Evolutionary conservation across 2,113 vertebrate genomes (phyloP).

Genomic region (Phyllostomus discolor): DNA sequence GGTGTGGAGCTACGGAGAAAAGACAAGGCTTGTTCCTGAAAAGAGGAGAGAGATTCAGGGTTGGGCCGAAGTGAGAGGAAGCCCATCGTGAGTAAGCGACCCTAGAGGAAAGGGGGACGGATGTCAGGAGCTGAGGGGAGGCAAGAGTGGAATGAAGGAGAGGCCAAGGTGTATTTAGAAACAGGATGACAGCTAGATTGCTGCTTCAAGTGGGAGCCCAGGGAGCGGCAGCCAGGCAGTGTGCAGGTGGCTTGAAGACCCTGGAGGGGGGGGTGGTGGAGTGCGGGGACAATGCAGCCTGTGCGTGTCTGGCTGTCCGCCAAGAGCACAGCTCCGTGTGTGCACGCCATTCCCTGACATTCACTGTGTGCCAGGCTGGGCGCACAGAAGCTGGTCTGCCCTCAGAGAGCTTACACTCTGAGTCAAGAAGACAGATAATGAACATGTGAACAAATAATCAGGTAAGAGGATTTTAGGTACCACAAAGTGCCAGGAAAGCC

Average conservation of each 20-base stretch:
- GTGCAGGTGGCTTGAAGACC: not conserved
- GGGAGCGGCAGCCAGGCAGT: not conserved
- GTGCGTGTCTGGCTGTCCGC: not conserved
- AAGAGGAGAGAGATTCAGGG: not conserved
- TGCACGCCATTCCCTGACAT: not conserved
- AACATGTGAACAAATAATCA: not conserved
- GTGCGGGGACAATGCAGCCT: not conserved
- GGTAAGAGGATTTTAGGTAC: not conserved
- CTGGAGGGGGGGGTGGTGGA: rapidly evolving
- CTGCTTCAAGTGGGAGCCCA: no score
- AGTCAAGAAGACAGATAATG: not conserved
- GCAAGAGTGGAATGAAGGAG: not conserved
- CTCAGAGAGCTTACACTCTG: not conserved
- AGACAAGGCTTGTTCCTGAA: not conserved
- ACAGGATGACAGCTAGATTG: not conserved
- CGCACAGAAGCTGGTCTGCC: not conserved
- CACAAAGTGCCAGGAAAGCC: not conserved
- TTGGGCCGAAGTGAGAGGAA: not conserved
- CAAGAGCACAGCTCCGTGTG: not conserved
- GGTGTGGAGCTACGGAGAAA: not conserved
- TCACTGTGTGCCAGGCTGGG: not conserved
- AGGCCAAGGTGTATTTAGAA: not conserved
- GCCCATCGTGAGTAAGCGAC: not conserved
- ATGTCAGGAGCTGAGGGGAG: not conserved
- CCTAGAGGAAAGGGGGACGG: not conserved